A percentile compares a stretch with the other conserved stretches of the same genome.
Evolutionary conservation across 2,888 invertebrate species (phyloP).

Genomic region (Acrocyrtus sp.): DNA sequence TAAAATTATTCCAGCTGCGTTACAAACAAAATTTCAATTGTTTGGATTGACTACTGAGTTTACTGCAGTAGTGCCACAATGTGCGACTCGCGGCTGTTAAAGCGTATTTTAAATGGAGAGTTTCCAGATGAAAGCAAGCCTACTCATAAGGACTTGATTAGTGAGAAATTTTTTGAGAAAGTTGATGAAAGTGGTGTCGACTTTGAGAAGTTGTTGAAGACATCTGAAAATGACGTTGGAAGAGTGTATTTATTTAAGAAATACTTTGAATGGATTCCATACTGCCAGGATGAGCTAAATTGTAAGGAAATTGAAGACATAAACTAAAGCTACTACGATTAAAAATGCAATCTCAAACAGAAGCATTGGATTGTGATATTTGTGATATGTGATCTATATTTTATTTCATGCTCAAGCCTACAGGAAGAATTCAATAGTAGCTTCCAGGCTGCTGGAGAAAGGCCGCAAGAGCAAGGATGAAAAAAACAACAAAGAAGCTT

Average conservation of each 20-base stretch:
- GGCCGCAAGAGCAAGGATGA: constrained; percentile 32
- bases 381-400: neutral
- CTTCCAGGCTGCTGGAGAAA: constrained; percentile 50
- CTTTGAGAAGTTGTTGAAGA: constrained; percentile 34
- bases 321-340: neutral
- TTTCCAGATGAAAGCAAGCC: constrained; percentile 41
- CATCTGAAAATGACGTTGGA: constrained; percentile 20
- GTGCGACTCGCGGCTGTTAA: constrained; percentile 39
- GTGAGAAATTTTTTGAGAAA: constrained; percentile 47
- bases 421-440: constrained; percentile 46
- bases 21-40: too few relatives aligned
- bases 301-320: constrained; percentile 34
- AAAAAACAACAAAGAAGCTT: constrained; percentile 50
- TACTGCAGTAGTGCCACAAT: too few relatives aligned
- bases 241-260: constrained; percentile 44
- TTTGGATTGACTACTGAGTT: too few relatives aligned
- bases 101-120: constrained; percentile 42
- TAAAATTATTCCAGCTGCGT: too few relatives aligned
- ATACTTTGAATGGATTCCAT: constrained; percentile 55
- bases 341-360: neutral
- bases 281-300: constrained; percentile 32
- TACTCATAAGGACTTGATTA: constrained; percentile 46
- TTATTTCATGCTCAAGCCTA: constrained; percentile 18
- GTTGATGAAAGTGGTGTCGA: constrained; percentile 44
- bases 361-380: too few relatives aligned